Percentiles rank a stretch among this genome's conserved stretches.
These are phyloP conservation scores for Deilephila elpenor DNA, from an alignment of 2,888 invertebrate genomes.

Conservation along the genomic window DNA sequence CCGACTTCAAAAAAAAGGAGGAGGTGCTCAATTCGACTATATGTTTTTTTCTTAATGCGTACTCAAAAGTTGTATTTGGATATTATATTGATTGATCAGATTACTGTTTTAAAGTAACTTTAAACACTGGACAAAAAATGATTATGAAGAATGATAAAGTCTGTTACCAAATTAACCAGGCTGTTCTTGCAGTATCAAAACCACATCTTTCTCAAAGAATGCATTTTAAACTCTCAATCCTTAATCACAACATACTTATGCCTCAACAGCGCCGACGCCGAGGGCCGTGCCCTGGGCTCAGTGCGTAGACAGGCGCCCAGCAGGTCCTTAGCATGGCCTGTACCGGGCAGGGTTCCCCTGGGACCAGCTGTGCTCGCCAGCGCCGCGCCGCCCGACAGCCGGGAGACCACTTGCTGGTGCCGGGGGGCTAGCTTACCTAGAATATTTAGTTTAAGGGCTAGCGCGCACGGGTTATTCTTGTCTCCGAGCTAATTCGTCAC, in stretches of 20 bases:
- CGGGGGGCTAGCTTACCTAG: conserved; percentile 77
- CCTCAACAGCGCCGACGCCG: conserved; percentile 86
- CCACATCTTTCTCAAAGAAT: not conserved
- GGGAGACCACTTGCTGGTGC: conserved; percentile 77
- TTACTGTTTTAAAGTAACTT: no score
- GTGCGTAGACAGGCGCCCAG: conserved; percentile 83
- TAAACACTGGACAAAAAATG: no score
- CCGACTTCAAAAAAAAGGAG: no score
- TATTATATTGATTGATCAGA: no score
- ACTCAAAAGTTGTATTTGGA: no score
- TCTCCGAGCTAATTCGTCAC: no score
- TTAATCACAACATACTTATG: conserved; percentile 71
- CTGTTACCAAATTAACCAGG: no score
- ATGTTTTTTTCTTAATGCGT: no score
- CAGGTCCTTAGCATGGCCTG: conserved; percentile 75
- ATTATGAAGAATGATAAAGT: no score
- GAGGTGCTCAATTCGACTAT: no score
- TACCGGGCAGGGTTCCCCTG: conserved; percentile 59
- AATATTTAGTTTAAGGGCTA: conserved; percentile 28
- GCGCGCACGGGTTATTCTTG: no score
- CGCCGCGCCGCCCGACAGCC: conserved; percentile 71
- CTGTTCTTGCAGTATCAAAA: not conserved
- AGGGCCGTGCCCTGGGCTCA: conserved; percentile 87
- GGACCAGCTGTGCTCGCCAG: conserved; percentile 52
- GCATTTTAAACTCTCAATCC: not conserved